Evolutionary conservation across 1,140 invertebrate species (phyloP), one percentile per base, ranked within the genome.

Genomic region (Riptortus pedestris): DNA sequence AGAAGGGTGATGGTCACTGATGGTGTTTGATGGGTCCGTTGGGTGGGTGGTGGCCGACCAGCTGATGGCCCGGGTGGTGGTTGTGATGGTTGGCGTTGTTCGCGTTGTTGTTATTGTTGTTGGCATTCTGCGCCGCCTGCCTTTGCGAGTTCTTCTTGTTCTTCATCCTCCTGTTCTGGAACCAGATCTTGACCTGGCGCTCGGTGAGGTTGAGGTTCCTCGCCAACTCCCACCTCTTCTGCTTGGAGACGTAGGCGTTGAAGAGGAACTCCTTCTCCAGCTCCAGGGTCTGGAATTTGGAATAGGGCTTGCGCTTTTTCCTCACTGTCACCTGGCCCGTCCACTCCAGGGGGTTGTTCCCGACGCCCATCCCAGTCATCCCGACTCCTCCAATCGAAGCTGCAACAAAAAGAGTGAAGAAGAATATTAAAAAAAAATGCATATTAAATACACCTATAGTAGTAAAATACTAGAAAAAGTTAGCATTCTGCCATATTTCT

Each of bases 151-250:
- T 94, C 78, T 98, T 98, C 79, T 99, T 99, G 78, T 95, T 96
- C 79, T 99, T 99, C 96, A 99, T 99, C 65, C 96, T 84, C 71
- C 96, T 82, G 75, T 99, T 99, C 79, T 98, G 95, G 77, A 97
- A 97, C 87, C 86, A 88, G 73, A 90, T 90, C 76, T 90, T 90
- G 70, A 97, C 94, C 78, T 97, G 94, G 62, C 93, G 80, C 78
- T 98, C 94, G 38, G 92, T 93, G 62, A 97, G 80, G 75, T 93
- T 93, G 52, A 97, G 77, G 74, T 92, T 94, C 64, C 92, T 80
- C 69, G 94, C 93, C 70, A 97, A 75, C 76, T 97, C 94, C 92
- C 92, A 97, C 65, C 93, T 83, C 74, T 96, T 96, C 75, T 97
- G 94, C 76, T 97, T 97, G 58, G 91, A 94, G 28, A 97, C 93